Percentiles rank a stretch among this genome's conserved stretches.
phyloP scores from a whole-genome alignment of 2,113 vertebrate genomes.

The Odobenus rosmarus region DNA sequence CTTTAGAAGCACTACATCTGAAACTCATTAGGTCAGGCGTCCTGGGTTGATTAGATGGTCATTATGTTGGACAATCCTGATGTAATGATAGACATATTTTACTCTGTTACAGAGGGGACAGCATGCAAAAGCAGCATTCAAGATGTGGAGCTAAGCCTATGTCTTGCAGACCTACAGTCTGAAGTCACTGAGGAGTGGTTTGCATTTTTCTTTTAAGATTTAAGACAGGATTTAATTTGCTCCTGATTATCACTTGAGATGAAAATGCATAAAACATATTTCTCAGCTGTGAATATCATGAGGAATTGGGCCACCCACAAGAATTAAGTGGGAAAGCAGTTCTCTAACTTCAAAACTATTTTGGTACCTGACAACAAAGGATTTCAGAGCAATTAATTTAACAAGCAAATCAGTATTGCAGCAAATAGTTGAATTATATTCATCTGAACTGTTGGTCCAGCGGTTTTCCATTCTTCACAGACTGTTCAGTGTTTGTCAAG shows the following conservation, averaged over 20 bases:
- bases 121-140: not conserved
- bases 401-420: slow-evolving; percentile 11
- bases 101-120: not conserved
- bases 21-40: not conserved
- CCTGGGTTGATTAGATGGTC: not conserved
- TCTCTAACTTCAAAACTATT: slow-evolving; percentile 42
- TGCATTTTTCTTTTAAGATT: not conserved
- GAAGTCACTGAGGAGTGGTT: not conserved
- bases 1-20: slow-evolving; percentile 3
- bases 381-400: slow-evolving; percentile 67
- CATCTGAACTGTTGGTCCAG: slow-evolving; percentile 22
- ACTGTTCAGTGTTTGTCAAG: slow-evolving; percentile 27
- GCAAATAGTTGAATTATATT: not conserved
- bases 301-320: not conserved
- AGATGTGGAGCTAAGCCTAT: not conserved
- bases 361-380: slow-evolving; percentile 38
- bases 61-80: slow-evolving; percentile 25
- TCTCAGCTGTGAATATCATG: slow-evolving; percentile 57
- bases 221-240: slow-evolving; percentile 70
- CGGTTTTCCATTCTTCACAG: slow-evolving; percentile 52
- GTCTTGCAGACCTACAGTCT: not conserved
- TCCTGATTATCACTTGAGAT: slow-evolving; percentile 64
- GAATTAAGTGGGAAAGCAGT: slow-evolving; percentile 46
- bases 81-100: not conserved
- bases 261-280: slow-evolving; percentile 59